Base-by-base conservation (phyloP, 2,797 vertebrate species). In the Poecilia picta region DNA sequence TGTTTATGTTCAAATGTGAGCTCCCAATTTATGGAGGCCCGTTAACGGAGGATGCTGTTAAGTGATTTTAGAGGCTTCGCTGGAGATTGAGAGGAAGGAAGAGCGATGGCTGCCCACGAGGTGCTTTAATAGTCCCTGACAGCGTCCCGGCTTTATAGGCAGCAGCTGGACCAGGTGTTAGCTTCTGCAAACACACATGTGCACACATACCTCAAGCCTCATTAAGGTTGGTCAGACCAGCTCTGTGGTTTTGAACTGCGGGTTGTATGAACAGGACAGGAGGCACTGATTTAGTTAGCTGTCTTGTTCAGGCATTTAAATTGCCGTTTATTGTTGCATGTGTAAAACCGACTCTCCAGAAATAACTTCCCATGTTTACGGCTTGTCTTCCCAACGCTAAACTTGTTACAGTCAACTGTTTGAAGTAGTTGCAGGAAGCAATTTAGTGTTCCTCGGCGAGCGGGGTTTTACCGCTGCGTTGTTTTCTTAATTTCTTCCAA, bases 121-220 rank as follows among this genome's bases (percentile, higher is more conserved):
- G 87, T 91, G 85, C 88, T 92, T 91, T 95, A 91, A 93, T 89
- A 88, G 90, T 82, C 90, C 87, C 94, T 92, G 81, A 92, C 89
- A 91, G 88, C 51, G 45, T 62, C 80, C 23, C 80, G 74, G 82
- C 80, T 94, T 94, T 93, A 94, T 87, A 84, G 86, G 85, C 77
- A 91, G 79, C 93, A 95, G 92, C 91, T 95, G 91, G 89, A 76
- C 93, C 94, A 94, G 94, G 94, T 94, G 94, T 92, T 84, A 84
- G 83, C 85, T 79, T 76, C 78, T 79, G 88, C 85, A 76, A 78
- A 46, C 85, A 87, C 76, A 85, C 71, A 76, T 74, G 75, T 77
- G 81, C 83, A 83, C 72, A 72, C 85, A 83, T 88, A 82, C 68
- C 71, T 83, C 85, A 76, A 86, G 87, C 77, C 89, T 94, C 92